Evolutionary conservation across 1,140 invertebrate genomes (phyloP), one percentile per base, ranked within the genome.

Genomic region (Melitaea cinxia): DNA sequence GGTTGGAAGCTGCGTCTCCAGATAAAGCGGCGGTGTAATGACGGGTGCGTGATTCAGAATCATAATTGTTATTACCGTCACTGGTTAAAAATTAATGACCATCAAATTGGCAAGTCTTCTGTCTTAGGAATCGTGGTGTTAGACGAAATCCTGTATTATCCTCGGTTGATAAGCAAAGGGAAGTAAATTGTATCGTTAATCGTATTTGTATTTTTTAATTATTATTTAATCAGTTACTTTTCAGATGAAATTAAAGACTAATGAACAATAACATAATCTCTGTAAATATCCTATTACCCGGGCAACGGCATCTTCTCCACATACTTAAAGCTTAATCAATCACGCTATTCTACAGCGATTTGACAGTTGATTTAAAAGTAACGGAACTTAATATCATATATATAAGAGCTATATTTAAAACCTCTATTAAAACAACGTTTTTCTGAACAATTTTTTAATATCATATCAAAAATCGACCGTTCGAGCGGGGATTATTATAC

Each of bases 1-100:
- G 87, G 85, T 88, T 84, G 78, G 66, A 73, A 62, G 73, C 72
- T 80, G 80, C 70, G 76, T 72, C 76, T 75, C 66, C 72, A 89
- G 88, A 91, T 91, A 90, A 89, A 90, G 77, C 77, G 77, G 14
- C 42, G 42, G 73, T 78, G 82, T 87, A 88, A 89, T 80, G 88
- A 88, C 81, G 82, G 73, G 74, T 80, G 85, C 86, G 86, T 91
- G 85, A 85, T 89, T 83, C 80, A 71, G 85, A 76, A 86, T 88
- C 81, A 78, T 86, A 91, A 89, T 89, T 87, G 84, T 87, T 60
- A 83, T 81, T 81, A 80, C 67, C 49, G 52, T 60, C 71, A 63
- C 65, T 63, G 63, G 58, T 56, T 72, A 79, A 79, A 80, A 82
- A 80, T 82, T 78, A 68, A 72, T 75, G 50, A 65, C 55, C 37